Evolutionary conservation across 2,888 invertebrate species (phyloP).

Genomic region (Brachyopa scutellaris): DNA sequence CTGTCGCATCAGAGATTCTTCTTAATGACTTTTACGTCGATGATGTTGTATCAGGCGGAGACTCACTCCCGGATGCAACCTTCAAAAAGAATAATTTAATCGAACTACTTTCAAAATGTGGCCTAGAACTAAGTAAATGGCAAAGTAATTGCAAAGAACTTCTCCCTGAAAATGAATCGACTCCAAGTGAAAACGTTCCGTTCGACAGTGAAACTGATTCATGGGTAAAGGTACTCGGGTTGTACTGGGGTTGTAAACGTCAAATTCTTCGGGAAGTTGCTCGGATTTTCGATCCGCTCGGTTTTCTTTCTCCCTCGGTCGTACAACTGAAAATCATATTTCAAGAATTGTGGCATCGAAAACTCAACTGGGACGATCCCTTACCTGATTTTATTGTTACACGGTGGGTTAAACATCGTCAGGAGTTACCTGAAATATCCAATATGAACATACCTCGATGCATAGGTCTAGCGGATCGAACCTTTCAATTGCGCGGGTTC

Average conservation of each 20-base stretch:
- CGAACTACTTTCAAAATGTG: background rate
- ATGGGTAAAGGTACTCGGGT: slow-evolving; percentile 51
- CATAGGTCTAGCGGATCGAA: background rate
- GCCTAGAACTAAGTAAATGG: slow-evolving; percentile 22
- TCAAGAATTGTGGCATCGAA: slow-evolving; percentile 50
- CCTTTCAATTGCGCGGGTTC: slow-evolving; percentile 36
- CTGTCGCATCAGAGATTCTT: slow-evolving; percentile 3
- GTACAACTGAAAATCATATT: too few species aligned
- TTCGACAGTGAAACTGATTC: background rate
- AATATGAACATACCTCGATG: slow-evolving; percentile 20
- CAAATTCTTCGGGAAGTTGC: background rate
- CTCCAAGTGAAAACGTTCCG: slow-evolving; percentile 43
- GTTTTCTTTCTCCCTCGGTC: too few species aligned
- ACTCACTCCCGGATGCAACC: slow-evolving; percentile 38
- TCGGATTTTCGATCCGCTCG: slow-evolving; percentile 50
- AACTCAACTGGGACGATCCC: slow-evolving; percentile 56
- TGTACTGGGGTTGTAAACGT: slow-evolving; percentile 49
- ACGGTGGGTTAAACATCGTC: slow-evolving; percentile 22
- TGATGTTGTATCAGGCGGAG: slow-evolving; percentile 39
- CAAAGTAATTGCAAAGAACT: slow-evolving; percentile 12
- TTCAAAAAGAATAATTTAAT: slow-evolving; percentile 14
- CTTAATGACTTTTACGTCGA: slow-evolving; percentile 57
- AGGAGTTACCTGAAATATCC: slow-evolving; percentile 13
- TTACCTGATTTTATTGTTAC: background rate
- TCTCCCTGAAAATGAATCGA: background rate